Conservation (phyloP, 2,888 invertebrate genomes). For the Parasteatoda lunata region DNA sequence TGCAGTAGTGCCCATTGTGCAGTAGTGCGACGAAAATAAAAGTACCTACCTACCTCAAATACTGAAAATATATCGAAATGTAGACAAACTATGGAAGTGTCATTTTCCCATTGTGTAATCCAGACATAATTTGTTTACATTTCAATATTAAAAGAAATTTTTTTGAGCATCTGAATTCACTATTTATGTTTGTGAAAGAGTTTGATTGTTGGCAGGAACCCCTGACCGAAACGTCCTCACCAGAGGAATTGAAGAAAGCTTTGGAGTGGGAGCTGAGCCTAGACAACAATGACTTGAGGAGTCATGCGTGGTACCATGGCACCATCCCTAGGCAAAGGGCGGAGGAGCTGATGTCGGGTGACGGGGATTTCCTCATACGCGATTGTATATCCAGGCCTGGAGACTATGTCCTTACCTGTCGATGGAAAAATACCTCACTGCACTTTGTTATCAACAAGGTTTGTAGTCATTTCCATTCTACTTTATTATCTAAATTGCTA, state of each 20-base stretch:
- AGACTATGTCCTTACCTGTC: slow-evolving; percentile 93
- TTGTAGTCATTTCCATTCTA: too few species aligned
- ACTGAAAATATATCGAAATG: too few species aligned
- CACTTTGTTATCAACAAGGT: slow-evolving; percentile 91
- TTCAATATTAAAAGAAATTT: too few species aligned
- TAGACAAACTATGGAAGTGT: too few species aligned
- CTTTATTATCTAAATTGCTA: too few species aligned
- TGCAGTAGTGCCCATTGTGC: too few species aligned
- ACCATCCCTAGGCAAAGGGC: slow-evolving; percentile 86
- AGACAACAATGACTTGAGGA: slow-evolving; percentile 87
- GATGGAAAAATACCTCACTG: slow-evolving; percentile 85
- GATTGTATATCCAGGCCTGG: slow-evolving; percentile 95
- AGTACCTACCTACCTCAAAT: too few species aligned
- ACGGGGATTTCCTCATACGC: slow-evolving; percentile 91
- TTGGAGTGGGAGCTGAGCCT: slow-evolving; percentile 91
- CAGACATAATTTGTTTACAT: too few species aligned
- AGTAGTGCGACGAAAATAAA: too few species aligned
- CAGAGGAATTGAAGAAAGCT: slow-evolving; percentile 70
- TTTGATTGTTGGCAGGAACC: slow-evolving; percentile 38
- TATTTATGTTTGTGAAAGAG: too few species aligned
- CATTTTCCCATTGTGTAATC: too few species aligned
- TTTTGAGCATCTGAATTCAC: too few species aligned
- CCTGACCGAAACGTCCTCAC: slow-evolving; percentile 71
- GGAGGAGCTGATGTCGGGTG: slow-evolving; percentile 84
- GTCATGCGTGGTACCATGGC: slow-evolving; percentile 96